Evolutionary conservation across 2,113 vertebrate genomes (phyloP), one percentile per base, ranked within the genome.

Genomic region (Tyto alba): DNA sequence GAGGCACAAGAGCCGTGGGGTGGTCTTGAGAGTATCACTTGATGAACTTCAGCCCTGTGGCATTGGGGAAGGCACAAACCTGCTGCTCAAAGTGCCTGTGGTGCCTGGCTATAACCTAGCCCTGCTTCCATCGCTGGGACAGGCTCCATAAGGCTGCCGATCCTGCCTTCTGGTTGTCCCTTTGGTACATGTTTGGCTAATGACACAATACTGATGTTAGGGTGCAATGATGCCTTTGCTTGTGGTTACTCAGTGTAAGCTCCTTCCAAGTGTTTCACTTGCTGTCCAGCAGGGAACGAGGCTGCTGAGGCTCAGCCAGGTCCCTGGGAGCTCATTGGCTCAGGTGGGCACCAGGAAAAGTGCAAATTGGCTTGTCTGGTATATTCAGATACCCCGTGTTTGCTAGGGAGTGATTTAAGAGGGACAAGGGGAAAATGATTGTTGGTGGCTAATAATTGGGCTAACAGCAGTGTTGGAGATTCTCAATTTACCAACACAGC

Each of bases 1-100:
- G 29, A 9, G 18, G 26, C n/a, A 23, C 26, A 3, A n/a, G 55
- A 55, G 17, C n/a, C 2, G 0, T 2, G 9, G 26, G 13, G 10
- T 36, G 41, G 32, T n/a, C 30, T 45, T 2, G 0, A 9, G 48
- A 34, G 10, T 23, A 52, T 30, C 22, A 11, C 5, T 45, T 22
- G 23, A 30, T 13, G 50, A 40, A 40, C 14, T n/a, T 50, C 34
- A 47, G 13, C 34, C 20, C 14, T 4, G 10, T 27, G 29, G 43
- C 27, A 4, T 7, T 29, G 52, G 43, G 27, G 22, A 64, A 63
- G 71, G 50, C 20, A 56, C 23, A 43, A 50, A 82, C 8, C 56
- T 34, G 63, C 30, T 2, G 1, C 17, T 38, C 43, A 43, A 21
- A 14, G 41, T 11, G 19, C 26, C 41, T 43, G 56, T 20, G 16